Conservation (phyloP, 2,113 vertebrate genomes). For the Rhineura floridana region DNA sequence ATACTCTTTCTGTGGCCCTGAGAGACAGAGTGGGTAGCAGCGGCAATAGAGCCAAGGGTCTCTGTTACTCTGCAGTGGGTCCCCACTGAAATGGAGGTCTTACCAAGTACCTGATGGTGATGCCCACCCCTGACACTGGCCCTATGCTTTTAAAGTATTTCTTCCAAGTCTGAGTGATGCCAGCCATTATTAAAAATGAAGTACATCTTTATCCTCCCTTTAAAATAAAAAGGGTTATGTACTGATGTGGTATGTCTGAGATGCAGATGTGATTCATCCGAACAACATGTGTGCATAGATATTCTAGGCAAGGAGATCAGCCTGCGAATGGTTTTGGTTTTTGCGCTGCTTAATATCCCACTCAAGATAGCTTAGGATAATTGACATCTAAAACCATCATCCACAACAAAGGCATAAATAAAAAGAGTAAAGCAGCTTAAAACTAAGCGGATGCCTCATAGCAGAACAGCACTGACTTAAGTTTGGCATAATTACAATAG, state of each 20-base stretch:
- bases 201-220: background rate
- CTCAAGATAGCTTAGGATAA: background rate
- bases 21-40: too few species aligned
- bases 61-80: background rate
- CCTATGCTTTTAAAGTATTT: background rate
- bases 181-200: background rate
- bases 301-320: background rate
- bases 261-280: conserved; percentile 6
- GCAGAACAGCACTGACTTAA: background rate
- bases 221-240: background rate
- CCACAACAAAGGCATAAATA: background rate
- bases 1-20: background rate
- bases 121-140: background rate
- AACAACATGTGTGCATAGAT: background rate
- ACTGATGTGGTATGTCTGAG: background rate
- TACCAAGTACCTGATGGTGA: background rate
- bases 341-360: background rate
- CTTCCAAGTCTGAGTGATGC: background rate
- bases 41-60: background rate
- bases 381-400: background rate
- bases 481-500: background rate
- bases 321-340: background rate
- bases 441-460: background rate
- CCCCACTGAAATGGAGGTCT: background rate
- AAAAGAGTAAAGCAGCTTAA: background rate